phyloP scores from a whole-genome alignment of 2,113 vertebrate genomes.

The Vireo altiloquus region DNA sequence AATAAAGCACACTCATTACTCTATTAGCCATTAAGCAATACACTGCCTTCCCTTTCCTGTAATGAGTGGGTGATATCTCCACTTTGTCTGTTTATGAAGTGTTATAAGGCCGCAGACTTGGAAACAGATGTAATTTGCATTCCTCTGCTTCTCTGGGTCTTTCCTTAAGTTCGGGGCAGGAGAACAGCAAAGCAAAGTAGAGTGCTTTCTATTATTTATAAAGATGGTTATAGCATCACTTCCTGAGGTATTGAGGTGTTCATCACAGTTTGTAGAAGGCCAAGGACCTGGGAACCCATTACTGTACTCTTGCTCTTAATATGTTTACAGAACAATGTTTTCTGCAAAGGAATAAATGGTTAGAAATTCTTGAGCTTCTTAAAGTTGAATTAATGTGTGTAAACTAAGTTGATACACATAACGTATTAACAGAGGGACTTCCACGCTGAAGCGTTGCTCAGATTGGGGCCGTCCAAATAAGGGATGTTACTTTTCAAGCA shows the following conservation, averaged over 20 bases:
- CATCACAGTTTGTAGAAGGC: neutral
- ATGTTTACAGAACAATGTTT: neutral
- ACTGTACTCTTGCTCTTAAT: neutral
- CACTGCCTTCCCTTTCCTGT: neutral
- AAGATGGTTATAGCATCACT: neutral
- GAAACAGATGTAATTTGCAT: neutral
- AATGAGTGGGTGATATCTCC: neutral
- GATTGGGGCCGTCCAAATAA: neutral
- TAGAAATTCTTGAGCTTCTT: neutral
- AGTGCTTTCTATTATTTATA: neutral
- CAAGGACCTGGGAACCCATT: neutral
- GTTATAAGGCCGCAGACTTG: neutral
- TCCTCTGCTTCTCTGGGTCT: neutral
- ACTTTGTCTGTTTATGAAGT: neutral
- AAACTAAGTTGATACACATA: neutral
- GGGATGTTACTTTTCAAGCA: neutral
- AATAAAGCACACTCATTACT: neutral
- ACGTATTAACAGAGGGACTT: neutral
- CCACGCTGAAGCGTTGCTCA: neutral
- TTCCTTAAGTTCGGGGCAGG: neutral
- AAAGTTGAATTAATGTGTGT: neutral
- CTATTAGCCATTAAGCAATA: neutral
- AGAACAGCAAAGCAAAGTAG: neutral
- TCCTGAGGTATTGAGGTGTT: neutral
- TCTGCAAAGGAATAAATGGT: neutral